Evolutionary conservation across 1,140 invertebrate species (phyloP), one percentile per base, ranked within the genome.

Genomic region (Drosophila navojoa): DNA sequence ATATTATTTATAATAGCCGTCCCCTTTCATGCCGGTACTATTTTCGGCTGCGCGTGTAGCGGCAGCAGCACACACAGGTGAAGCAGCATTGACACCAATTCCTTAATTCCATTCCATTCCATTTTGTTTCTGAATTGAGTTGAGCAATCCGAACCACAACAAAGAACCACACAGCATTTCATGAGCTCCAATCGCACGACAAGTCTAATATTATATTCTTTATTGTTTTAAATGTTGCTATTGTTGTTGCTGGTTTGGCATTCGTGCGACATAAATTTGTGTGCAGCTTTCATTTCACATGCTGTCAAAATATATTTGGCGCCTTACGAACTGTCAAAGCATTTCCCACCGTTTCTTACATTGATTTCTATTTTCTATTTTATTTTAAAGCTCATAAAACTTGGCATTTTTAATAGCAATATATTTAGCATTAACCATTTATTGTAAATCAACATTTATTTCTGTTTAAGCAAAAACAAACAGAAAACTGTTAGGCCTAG

Each of bases 261-360:
- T 81, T 77, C 79, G 71, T 84, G 76, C 53, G 52, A 52, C 70
- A 85, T 85, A 81, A 86, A 85, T 86, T 74, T 22, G 13, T 54
- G 11, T 10, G 16, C 49, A 58, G 32, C 32, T 32, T 32, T 32
- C 32, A 32, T 55, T 27, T 47, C 42, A n/a, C 44, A 61, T 70
- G 45, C 11, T 62, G 42, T 72, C 44, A 61, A 66, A 50, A 75
- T 63, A 75, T 63, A 55, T 69, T 68, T 68, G 44, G 38, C 32
- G 69, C n/a, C 35, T 61, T 61, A 42, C 47, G 50, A 42, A 42
- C 60, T 61, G 68, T 76, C 55, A 71, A 38, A 49, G 54, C 29
- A 53, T 53, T 58, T 44, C 11, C 55, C 13, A 29, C 22, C 35
- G 32, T 52, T 50, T 69, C 40, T 10, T 42, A 52, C 16, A 15